These are phyloP conservation scores for Mastacembelus armatus DNA, from an alignment of 2,797 vertebrate species.

Conservation along the genomic window DNA sequence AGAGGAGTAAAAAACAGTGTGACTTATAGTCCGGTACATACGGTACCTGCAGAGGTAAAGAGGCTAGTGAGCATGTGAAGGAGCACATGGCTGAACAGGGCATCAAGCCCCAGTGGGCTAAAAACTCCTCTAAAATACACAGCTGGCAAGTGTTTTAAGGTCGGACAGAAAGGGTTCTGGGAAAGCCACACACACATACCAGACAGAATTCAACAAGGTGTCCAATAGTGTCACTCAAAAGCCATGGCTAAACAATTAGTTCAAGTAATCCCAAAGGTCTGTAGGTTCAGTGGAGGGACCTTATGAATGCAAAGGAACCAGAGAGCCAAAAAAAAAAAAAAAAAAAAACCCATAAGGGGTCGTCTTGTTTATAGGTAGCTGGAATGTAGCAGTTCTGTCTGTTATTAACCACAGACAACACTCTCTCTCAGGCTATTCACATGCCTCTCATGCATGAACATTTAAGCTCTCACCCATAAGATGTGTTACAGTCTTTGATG, in stretches of 20 bases:
- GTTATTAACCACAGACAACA: conserved; percentile 75
- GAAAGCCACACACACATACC: too few species aligned
- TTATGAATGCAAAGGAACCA: conserved; percentile 37
- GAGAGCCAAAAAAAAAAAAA: conserved; percentile 33
- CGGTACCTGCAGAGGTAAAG: conserved; percentile 55
- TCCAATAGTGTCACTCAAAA: conserved; percentile 37
- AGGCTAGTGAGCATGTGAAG: conserved; percentile 51
- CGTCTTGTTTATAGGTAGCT: conserved; percentile 61
- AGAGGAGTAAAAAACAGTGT: too few species aligned
- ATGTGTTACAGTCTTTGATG: conserved; percentile 59
- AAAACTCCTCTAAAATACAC: conserved; percentile 60
- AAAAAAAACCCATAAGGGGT: conserved; percentile 50
- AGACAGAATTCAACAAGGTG: conserved; percentile 30
- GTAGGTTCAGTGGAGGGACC: conserved; percentile 49
- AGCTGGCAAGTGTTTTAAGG: conserved; percentile 77
- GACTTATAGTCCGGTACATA: too few species aligned
- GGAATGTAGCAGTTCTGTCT: conserved; percentile 70
- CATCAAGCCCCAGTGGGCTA: conserved; percentile 50
- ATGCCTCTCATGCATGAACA: conserved; percentile 65
- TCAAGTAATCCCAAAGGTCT: conserved; percentile 46
- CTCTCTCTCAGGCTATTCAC: too few species aligned
- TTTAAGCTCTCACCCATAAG: conserved; percentile 54
- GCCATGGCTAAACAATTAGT: conserved; percentile 56
- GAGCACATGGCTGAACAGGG: conserved; percentile 63
- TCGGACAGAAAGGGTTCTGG: conserved; percentile 57